A percentile compares a stretch with the other conserved stretches of the same genome.
Conservation (phyloP, 2,113 vertebrate genomes). For the Chaetura pelagica region DNA sequence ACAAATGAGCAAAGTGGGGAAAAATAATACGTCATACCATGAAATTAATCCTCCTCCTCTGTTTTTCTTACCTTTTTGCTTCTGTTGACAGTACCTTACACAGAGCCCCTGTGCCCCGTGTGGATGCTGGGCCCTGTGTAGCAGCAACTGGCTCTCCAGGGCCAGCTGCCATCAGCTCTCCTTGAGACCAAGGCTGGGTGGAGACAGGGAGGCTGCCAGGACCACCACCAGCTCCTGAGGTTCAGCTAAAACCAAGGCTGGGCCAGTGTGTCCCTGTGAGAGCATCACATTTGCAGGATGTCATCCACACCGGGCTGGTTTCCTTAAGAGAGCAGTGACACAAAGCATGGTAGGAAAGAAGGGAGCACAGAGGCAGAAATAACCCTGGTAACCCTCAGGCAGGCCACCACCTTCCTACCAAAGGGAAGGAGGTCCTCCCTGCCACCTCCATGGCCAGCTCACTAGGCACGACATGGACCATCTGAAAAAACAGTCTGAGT, state of each 20-base stretch:
- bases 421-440: neutral
- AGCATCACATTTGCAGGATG: neutral
- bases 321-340: rapidly evolving
- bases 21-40: neutral
- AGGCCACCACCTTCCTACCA: rapidly evolving
- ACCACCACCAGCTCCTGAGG: neutral
- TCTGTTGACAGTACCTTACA: rapidly evolving
- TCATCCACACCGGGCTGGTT: no score
- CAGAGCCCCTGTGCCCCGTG: rapidly evolving
- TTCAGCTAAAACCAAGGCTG: neutral
- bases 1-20: neutral
- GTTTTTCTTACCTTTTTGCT: neutral
- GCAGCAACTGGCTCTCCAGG: neutral
- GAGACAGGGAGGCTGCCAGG: neutral
- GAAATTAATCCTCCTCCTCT: neutral
- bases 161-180: rapidly evolving
- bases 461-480: rapidly evolving
- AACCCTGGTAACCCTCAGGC: no score
- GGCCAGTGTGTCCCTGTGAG: neutral
- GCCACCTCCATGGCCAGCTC: neutral
- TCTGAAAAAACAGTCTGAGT: no score
- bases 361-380: neutral
- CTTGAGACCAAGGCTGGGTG: neutral
- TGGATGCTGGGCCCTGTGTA: rapidly evolving
- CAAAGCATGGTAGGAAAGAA: no score